phyloP scores from a whole-genome alignment of 1,140 invertebrate genomes.

The Pygmarrhopalites habei region DNA sequence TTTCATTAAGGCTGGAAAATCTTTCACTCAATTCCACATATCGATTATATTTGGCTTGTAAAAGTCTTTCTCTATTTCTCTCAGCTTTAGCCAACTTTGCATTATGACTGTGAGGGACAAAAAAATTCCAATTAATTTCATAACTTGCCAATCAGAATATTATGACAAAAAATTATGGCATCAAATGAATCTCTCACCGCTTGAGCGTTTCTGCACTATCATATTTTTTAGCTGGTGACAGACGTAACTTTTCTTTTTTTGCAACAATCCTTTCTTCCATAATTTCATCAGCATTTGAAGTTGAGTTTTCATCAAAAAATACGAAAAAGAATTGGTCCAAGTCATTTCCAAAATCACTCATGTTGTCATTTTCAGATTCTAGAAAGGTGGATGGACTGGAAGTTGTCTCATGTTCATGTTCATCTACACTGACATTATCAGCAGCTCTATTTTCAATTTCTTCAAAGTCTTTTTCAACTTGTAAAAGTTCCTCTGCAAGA shows the following conservation, averaged over 20 bases:
- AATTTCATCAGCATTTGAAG: background rate
- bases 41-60: constrained; percentile 34
- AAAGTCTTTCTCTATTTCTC: constrained; percentile 30
- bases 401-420: constrained; percentile 16
- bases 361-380: constrained; percentile 10
- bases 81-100: constrained; percentile 38
- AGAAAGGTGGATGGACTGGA: constrained; percentile 17
- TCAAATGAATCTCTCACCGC: too few species aligned
- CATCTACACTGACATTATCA: constrained; percentile 13
- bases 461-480: constrained; percentile 55
- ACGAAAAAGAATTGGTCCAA: constrained; percentile 34
- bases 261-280: constrained; percentile 20
- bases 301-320: constrained; percentile 7
- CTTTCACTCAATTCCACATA: constrained; percentile 37
- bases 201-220: constrained; percentile 35
- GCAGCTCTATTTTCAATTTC: constrained; percentile 34
- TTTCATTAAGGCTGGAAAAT: constrained; percentile 80
- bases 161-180: too few species aligned
- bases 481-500: constrained; percentile 69
- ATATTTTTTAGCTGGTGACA: constrained; percentile 33
- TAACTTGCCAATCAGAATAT: too few species aligned
- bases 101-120: too few species aligned
- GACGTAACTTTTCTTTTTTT: constrained; percentile 27
- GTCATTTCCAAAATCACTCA: constrained; percentile 12
- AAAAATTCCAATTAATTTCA: too few species aligned